phyloP scores from a whole-genome alignment of 2,797 vertebrate genomes.

The Botia kubotai region DNA sequence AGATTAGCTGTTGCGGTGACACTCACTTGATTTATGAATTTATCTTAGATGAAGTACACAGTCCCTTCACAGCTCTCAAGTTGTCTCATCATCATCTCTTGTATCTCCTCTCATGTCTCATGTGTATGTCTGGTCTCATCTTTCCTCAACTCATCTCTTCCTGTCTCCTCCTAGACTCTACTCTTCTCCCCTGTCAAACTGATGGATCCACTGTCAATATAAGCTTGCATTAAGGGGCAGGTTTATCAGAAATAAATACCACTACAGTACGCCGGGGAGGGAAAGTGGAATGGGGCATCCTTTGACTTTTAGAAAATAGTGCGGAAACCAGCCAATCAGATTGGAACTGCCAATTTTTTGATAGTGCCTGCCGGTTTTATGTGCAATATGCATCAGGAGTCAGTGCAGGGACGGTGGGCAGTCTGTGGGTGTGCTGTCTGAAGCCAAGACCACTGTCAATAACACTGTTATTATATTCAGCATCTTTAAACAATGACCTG shows the following conservation, averaged over 20 bases:
- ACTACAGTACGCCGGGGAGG: neutral
- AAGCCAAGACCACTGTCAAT: slow-evolving; percentile 8
- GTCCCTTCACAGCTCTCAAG: slow-evolving; percentile 24
- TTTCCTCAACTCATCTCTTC: neutral
- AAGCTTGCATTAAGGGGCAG: neutral
- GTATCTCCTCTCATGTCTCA: neutral
- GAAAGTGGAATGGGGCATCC: neutral
- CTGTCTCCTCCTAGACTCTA: slow-evolving; percentile 22
- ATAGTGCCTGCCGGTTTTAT: no score
- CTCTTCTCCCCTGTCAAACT: slow-evolving; percentile 6
- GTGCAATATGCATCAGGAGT: neutral
- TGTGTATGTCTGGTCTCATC: no score
- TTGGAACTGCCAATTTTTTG: neutral
- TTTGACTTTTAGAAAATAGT: neutral
- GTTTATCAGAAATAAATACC: neutral
- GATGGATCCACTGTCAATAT: slow-evolving; percentile 27
- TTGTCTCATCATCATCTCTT: neutral
- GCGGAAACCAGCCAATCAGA: neutral
- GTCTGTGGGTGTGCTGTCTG: slow-evolving; percentile 4
- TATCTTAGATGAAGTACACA: slow-evolving; percentile 39
- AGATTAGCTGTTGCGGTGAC: slow-evolving; percentile 39
- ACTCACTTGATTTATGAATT: slow-evolving; percentile 35
- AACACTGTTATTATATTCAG: slow-evolving; percentile 20
- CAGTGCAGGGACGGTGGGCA: neutral
- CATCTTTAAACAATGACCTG: neutral